Base-by-base conservation (phyloP, 2,113 vertebrate species). In the Bagarius yarrelli region DNA sequence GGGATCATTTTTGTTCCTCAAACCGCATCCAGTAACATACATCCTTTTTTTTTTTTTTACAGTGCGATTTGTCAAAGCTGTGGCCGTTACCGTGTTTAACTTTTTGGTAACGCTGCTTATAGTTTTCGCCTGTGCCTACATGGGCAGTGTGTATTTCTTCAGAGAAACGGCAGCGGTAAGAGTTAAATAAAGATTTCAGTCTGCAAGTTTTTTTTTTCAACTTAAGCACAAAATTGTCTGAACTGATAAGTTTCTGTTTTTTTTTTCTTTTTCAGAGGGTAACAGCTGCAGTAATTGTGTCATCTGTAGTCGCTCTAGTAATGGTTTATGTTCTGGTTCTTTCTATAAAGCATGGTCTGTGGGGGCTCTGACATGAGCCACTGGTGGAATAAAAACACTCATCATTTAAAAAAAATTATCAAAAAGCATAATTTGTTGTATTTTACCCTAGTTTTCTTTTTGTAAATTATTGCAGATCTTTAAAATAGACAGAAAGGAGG, bases 111-210 rank as follows among this genome's bases (percentile, higher is more conserved):
- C 98, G 0, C 91, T 99, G 86, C 92, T 72, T 12, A 95, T 97
- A 36, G 85, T 96, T 0, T 99, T 98, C 1, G 92, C 94, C 78
- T 99, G 98, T 83, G 94, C 96, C 0, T 99, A 96, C 87, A 93
- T 99, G 79, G 97, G 95, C 86, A 99, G 95, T 88, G 96, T 98
- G 88, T 99, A 97, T 75, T 0, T 99, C 86, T 99, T 99, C 36
- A 89, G 92, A 0, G 97, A 99, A 87, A 95, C 90, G 0, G 80
- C 96, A 0, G 88, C 96, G 86, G 97, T 99, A 89, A 94, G 95
- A 70, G 15, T 1, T 8, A 14, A 60, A 60, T 40, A 40, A 40
- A 4, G 36, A 4, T 8, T 40, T 3, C 36, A 8, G 8, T 40
- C 3, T 40, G n/a, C n/a, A n/a, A n/a, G 1, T 50, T n/a, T 27